Evolutionary conservation across 2,888 invertebrate genomes (phyloP), one percentile per base, ranked within the genome.

Genomic region (Nomada lathburiana): DNA sequence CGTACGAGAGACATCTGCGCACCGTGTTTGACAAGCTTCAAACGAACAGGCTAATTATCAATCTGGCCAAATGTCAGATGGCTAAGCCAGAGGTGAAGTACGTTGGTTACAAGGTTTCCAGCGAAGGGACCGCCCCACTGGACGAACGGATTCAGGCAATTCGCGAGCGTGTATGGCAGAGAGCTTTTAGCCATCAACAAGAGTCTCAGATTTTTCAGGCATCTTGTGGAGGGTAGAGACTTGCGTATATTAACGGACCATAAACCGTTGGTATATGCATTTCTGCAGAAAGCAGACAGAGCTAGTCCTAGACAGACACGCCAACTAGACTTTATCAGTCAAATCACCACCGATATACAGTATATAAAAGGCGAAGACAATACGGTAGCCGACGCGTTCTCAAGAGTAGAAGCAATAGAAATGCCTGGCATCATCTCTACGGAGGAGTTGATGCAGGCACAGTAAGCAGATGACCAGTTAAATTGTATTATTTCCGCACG

Each of bases 381-480:
- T n/a, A 53, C 78, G 0, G 86, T 88, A 0, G 89, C 90, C 0
- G 90, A 91, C 67, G 76, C 88, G 0, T 63, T 91, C 3, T 89
- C 86, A 0, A 71, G 90, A 16, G 10, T 89, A 2, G 77, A 87
- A 10, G 50, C 69, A 7, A 82, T 86, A 50, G 59, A 79, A 20
- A 67, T 86, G 63, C 83, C 77, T 0, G 69, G 63, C 0, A 23
- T 63, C 1, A 29, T 85, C 3, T 70, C 76, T 2, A 74, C 79
- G 4, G 63, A 80, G 1, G 80, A 82, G 7, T 53, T 86, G 5
- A 44, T 42, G 2, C 5, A 62, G 23, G 76, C 59, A 11, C 84
- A 88, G 57, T 2, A 11, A 0, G 1, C 29, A 0, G 83, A 88
- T 53, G 65, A 77, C 0, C 82, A 86, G 23, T 20, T 87, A 1